Percentiles rank a stretch among this genome's conserved stretches.
Conservation (phyloP, 1,140 invertebrate genomes). For the Heliothis subflexa region DNA sequence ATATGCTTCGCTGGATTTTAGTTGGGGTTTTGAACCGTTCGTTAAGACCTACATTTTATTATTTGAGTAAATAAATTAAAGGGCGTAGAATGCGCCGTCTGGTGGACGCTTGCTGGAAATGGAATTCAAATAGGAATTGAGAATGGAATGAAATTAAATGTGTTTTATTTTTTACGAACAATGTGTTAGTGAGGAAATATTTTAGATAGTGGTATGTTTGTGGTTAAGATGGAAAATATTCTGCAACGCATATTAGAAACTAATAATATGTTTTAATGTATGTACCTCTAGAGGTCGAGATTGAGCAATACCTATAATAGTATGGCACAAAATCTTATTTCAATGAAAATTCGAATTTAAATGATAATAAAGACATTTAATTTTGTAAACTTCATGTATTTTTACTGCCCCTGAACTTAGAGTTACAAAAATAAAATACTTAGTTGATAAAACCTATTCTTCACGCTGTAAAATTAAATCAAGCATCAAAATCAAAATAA, state of each 20-base stretch:
- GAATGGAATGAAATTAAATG: background rate
- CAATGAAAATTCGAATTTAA: too few relatives aligned
- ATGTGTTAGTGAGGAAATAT: too few relatives aligned
- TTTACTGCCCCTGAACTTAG: slow-evolving; percentile 6
- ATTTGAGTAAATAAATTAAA: slow-evolving; percentile 47
- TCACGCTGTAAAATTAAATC: slow-evolving; percentile 33
- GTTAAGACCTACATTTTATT: slow-evolving; percentile 49
- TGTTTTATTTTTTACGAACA: background rate
- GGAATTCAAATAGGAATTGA: background rate
- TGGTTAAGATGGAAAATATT: too few relatives aligned
- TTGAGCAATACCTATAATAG: too few relatives aligned
- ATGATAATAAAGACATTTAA: too few relatives aligned
- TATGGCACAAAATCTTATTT: too few relatives aligned
- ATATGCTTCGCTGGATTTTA: slow-evolving; percentile 61
- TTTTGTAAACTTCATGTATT: background rate
- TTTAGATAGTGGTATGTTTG: too few relatives aligned
- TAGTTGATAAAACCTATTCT: background rate
- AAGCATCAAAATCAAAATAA: slow-evolving; percentile 39
- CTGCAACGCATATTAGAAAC: too few relatives aligned
- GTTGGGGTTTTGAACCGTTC: slow-evolving; percentile 43
- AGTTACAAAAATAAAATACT: background rate
- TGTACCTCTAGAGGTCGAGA: too few relatives aligned
- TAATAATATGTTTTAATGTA: too few relatives aligned
- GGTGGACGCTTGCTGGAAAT: background rate
- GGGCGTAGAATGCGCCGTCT: slow-evolving; percentile 8